Evolutionary conservation across 2,113 vertebrate genomes (phyloP).

Genomic region (Cryptoleucopteryx plumbea): DNA sequence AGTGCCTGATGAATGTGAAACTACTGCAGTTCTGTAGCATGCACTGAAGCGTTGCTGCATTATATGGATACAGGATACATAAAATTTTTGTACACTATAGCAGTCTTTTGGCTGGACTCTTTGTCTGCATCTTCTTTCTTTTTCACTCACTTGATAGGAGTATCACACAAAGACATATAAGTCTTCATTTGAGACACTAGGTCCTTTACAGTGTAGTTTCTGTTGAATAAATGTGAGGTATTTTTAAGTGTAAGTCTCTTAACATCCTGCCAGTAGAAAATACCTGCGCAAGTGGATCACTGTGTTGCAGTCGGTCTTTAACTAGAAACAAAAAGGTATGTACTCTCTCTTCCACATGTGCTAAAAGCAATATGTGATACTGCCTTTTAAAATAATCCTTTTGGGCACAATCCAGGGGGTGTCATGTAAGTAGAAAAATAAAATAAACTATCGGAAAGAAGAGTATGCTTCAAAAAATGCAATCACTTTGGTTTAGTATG

Average conservation of each 20-base stretch:
- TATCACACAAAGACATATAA: background rate
- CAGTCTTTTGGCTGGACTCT: background rate
- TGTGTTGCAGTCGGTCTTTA: background rate
- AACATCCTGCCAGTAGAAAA: slow-evolving; percentile 1
- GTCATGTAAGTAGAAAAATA: background rate
- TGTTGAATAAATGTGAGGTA: background rate
- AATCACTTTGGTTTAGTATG: background rate
- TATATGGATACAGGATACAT: background rate
- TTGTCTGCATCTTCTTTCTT: background rate
- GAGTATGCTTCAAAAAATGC: background rate
- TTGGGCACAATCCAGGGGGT: background rate
- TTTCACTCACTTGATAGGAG: background rate
- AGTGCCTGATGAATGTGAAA: background rate
- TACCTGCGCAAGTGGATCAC: background rate
- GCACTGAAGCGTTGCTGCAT: background rate
- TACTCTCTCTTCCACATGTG: background rate
- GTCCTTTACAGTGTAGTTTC: slow-evolving; percentile 12
- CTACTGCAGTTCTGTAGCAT: background rate
- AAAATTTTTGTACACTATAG: slow-evolving; percentile 3
- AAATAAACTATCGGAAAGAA: background rate
- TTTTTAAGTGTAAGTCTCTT: slow-evolving; percentile 30
- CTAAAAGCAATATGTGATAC: background rate
- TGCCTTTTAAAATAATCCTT: background rate
- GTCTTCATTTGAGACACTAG: background rate
- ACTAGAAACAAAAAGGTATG: background rate